phyloP scores from a whole-genome alignment of 2,113 vertebrate species.

The Phyllopteryx taeniolatus region DNA sequence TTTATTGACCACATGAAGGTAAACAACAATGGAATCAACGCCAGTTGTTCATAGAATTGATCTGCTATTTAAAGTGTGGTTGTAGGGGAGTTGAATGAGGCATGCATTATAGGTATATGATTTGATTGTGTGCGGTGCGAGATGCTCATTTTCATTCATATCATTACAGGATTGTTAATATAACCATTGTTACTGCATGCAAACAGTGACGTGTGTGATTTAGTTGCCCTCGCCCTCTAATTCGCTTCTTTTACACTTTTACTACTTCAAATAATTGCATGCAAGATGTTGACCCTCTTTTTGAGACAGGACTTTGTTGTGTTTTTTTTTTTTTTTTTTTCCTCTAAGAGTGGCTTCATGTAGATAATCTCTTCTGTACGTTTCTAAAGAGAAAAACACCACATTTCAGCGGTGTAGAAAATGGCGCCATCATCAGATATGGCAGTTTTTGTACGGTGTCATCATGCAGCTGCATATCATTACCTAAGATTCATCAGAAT shows the following conservation, averaged over 20 bases:
- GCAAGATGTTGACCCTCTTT: slow-evolving; percentile 70
- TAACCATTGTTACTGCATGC: slow-evolving; percentile 85
- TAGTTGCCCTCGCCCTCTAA: slow-evolving; percentile 40
- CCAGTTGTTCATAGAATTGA: slow-evolving; percentile 50
- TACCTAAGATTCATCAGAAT: slow-evolving; percentile 39
- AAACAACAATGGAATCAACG: slow-evolving; percentile 57
- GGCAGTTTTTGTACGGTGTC: slow-evolving; percentile 70
- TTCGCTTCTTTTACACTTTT: slow-evolving; percentile 53
- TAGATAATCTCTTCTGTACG: slow-evolving; percentile 61
- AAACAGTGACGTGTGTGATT: slow-evolving; percentile 82
- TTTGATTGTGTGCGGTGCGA: slow-evolving; percentile 72
- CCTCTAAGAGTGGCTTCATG: slow-evolving; percentile 64
- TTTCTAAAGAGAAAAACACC: slow-evolving; percentile 58
- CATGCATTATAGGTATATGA: slow-evolving; percentile 91
- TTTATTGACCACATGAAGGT: slow-evolving; percentile 74
- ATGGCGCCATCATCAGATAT: slow-evolving; percentile 51
- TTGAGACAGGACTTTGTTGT: slow-evolving; percentile 58
- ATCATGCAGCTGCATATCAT: slow-evolving; percentile 66
- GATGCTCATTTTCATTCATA: slow-evolving; percentile 51
- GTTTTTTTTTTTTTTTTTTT: slow-evolving; percentile 27
- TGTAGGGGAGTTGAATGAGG: slow-evolving; percentile 76
- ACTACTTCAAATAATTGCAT: slow-evolving; percentile 71
- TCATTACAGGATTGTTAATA: slow-evolving; percentile 81
- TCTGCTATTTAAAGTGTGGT: slow-evolving; percentile 65
- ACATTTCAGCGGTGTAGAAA: slow-evolving; percentile 52